Evolutionary conservation across 2,888 invertebrate species (phyloP), one percentile per base, ranked within the genome.

Genomic region (Acleris sparsana): DNA sequence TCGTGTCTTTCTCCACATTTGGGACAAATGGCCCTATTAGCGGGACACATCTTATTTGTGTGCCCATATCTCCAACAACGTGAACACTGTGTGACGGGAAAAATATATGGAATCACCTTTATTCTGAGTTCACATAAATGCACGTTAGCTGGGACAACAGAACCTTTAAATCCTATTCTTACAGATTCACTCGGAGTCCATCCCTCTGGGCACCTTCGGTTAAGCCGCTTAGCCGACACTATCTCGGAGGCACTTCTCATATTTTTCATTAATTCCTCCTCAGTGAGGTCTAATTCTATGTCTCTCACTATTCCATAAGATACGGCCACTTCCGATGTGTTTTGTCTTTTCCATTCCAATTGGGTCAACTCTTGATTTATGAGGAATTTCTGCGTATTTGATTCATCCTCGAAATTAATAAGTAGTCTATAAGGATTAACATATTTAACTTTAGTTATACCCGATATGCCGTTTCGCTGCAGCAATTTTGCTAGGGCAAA

Each of bases 11-110:
- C 51, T 1, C 57, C 49, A 49, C 72, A 72, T 43, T 72, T 72
- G 3, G 71, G 70, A 22, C 71, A 70, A 6, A 68, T 60, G 5
- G 62, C 52, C 11, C 63, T 68, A 18, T 56, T 62, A 11, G 58
- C 55, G 0, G 71, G 67, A 16, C 70, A 72, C 17, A 57, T 46
- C n/a, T 60, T 56, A 16, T 17, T 4, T 6, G 59, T 51, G 29
- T 71, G 70, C 7, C 72, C 72, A 25, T 62, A 69, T 60, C 53
- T 65, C 71, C 71, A 73, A 44, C 72, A 73, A 4, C 56, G 43
- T 5, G 72, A 70, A 25, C 72, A 73, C 22, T 71, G 71, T 0
- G 71, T 68, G 2, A 70, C 72, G 0, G 70, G 70, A 29, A 68
- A 69, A 1, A 64, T 20, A 44, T 63, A 71, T 1, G 69, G 55